Evolutionary conservation across 2,888 invertebrate species (phyloP), one percentile per base, ranked within the genome.

Genomic region (Cryptocheilus praepositus): DNA sequence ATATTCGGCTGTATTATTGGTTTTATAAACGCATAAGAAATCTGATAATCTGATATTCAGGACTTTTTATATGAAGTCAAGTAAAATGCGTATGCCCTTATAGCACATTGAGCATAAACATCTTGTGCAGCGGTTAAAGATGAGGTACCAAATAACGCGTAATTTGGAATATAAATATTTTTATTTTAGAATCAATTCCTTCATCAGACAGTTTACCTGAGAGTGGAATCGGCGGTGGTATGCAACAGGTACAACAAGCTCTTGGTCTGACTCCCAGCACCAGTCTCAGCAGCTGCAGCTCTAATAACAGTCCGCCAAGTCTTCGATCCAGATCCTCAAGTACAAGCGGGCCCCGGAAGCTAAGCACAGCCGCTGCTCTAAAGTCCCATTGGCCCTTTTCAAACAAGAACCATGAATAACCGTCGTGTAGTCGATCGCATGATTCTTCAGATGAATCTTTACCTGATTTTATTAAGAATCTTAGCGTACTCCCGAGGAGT

Each of bases 181-280:
- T 56, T 28, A 28, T 81, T 79, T 7, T 76, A 89, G 88, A 89
- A 80, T 85, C 87, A 55, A 83, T 88, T 44, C 85, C 86, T 68
- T 73, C 84, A 44, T 84, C 36, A 36, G 36, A 86, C 52, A 85
- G 85, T 57, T 70, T 84, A 44, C 69, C 82, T n/a, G 71, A 83
- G 21, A 84, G 2, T 28, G 54, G 16, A 16, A 28, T 13, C 13
- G 36, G 36, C 36, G 36, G 36, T 11, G 36, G 36, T 36, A 36
- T 36, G 36, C 36, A 36, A 7, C 36, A 36, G 36, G 13, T 36
- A 18, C 90, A 90, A 66, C 89, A 90, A 76, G 89, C 90, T 49
- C 90, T 90, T 73, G 88, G 89, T 56, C 85, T 90, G 55, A 89
- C 89, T 49, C 88, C 89, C 13, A 89, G 89, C 45, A 89, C 89